A percentile compares a stretch with the other conserved stretches of the same genome.
Conservation (phyloP, 2,797 vertebrate genomes). For the Eulemur albifrons region DNA sequence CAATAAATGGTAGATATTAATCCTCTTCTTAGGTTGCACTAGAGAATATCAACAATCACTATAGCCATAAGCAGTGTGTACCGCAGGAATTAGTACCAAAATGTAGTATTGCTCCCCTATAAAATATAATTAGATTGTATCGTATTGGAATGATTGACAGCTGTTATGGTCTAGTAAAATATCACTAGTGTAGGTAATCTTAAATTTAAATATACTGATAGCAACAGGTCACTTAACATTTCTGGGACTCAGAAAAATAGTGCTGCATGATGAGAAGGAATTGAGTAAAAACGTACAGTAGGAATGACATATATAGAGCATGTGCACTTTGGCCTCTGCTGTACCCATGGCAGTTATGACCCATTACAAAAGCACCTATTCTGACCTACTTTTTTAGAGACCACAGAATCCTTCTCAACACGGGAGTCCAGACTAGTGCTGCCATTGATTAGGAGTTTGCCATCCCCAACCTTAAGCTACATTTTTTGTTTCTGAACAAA, state of each 20-base stretch:
- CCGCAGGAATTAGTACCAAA: not conserved
- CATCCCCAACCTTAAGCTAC: not conserved
- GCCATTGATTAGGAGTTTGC: not conserved
- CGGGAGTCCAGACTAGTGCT: not conserved
- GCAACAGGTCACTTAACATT: not conserved
- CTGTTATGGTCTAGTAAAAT: not conserved
- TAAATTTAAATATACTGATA: constrained; percentile 13
- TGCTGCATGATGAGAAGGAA: not conserved
- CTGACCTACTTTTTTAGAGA: not conserved
- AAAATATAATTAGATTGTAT: not conserved
- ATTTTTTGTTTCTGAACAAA: not conserved
- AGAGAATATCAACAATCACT: not conserved
- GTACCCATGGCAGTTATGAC: not conserved
- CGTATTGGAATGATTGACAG: not conserved
- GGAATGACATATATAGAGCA: not conserved
- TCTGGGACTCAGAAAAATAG: not conserved
- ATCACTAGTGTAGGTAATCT: not conserved
- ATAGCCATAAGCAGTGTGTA: not conserved
- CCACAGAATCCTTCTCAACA: not conserved
- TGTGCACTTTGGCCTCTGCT: not conserved
- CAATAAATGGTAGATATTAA: not conserved
- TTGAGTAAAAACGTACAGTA: not conserved
- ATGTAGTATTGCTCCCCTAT: not conserved
- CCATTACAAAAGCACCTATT: not conserved
- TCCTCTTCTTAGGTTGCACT: not conserved